Percentiles rank a stretch among this genome's conserved stretches.
phyloP scores from a whole-genome alignment of 2,113 vertebrate species.

The Suncus etruscus region DNA sequence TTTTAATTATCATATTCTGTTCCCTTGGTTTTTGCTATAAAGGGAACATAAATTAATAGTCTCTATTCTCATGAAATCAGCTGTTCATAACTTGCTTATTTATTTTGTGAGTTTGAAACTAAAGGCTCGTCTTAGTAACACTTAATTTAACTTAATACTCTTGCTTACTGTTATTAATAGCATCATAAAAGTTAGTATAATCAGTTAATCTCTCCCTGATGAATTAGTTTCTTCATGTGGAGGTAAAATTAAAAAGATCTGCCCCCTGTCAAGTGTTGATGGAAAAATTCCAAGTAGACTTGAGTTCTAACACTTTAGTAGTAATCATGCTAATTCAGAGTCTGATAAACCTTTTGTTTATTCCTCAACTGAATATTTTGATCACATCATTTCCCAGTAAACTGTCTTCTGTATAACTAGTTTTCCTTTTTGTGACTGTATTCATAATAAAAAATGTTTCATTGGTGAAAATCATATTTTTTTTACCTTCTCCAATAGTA shows the following conservation, averaged over 20 bases:
- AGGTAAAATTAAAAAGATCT: constrained; percentile 44
- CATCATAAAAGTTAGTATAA: neutral
- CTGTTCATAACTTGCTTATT: neutral
- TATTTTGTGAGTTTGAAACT: neutral
- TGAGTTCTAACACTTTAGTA: constrained; percentile 20
- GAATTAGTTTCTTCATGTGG: constrained; percentile 9
- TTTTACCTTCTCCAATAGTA: neutral
- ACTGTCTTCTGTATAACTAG: neutral
- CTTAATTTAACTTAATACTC: constrained; percentile 39
- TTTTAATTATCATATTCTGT: neutral
- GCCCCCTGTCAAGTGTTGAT: neutral
- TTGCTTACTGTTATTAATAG: constrained; percentile 32
- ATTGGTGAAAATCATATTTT: constrained; percentile 22
- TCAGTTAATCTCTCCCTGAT: constrained; percentile 14
- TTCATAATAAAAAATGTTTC: constrained; percentile 16
- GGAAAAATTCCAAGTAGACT: constrained; percentile 29
- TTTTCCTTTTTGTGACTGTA: neutral
- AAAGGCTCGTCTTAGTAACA: neutral
- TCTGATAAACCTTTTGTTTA: constrained; percentile 44
- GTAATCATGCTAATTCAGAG: constrained; percentile 21
- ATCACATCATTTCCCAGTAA: neutral
- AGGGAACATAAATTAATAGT: constrained; percentile 16
- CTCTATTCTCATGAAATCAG: neutral
- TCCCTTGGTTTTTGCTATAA: neutral
- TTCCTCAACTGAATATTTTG: constrained; percentile 42